phyloP scores from a whole-genome alignment of 2,888 invertebrate species.

The Julus scandinavius region DNA sequence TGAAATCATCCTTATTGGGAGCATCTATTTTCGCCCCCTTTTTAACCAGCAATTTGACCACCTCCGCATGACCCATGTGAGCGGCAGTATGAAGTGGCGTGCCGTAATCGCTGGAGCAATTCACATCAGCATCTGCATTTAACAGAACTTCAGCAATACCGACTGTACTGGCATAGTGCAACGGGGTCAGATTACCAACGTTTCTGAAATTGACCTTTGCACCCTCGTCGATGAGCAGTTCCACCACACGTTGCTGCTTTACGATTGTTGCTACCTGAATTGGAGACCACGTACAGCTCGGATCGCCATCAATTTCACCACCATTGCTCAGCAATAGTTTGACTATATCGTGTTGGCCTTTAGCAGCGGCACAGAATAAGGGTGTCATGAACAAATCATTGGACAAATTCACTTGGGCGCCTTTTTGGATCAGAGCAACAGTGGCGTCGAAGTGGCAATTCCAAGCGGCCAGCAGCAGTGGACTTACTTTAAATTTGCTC shows the following conservation, averaged over 20 bases:
- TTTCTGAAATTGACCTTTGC: background rate
- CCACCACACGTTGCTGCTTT: background rate
- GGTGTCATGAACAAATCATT: background rate
- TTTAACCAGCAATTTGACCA: background rate
- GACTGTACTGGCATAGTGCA: background rate
- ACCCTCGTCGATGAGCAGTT: background rate
- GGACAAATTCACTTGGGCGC: background rate
- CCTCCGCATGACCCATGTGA: background rate
- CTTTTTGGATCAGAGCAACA: background rate
- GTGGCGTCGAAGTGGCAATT: background rate
- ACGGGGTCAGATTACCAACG: background rate
- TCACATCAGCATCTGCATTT: background rate
- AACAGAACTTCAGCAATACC: background rate
- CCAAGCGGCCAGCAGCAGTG: background rate
- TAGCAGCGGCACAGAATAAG: background rate
- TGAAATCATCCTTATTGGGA: background rate
- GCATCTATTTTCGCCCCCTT: background rate
- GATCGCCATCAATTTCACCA: background rate
- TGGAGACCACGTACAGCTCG: background rate
- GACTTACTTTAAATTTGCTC: background rate
- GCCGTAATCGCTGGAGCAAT: background rate
- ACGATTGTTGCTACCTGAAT: background rate
- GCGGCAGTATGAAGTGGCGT: constrained; percentile 1
- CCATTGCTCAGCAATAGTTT: background rate
- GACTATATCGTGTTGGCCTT: background rate